Conservation (phyloP, 2,113 vertebrate genomes). For the Marmota flaviventris region DNA sequence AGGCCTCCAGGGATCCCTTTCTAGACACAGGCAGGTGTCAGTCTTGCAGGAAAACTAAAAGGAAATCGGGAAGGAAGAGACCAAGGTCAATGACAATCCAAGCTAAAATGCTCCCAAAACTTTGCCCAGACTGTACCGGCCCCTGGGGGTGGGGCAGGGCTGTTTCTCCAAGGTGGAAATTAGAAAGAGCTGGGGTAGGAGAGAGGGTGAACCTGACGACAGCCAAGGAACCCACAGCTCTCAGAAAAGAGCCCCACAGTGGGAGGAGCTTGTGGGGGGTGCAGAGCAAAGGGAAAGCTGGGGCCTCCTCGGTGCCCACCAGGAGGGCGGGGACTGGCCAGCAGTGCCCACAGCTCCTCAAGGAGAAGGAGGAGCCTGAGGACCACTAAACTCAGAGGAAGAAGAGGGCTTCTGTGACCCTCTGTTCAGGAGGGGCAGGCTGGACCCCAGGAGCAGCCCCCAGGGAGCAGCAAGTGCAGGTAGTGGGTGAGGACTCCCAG, state of each 20-base stretch:
- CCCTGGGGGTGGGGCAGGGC: background rate
- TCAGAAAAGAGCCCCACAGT: too few species aligned
- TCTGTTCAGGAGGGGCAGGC: too few species aligned
- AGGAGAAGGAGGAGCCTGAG: background rate
- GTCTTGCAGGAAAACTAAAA: background rate
- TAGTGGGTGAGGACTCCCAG: accelerated
- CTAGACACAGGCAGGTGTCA: background rate
- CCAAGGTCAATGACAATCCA: accelerated
- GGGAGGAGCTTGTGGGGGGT: too few species aligned
- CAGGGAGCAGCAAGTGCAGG: background rate
- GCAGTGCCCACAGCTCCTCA: background rate
- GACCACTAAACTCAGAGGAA: too few species aligned
- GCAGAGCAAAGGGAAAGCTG: background rate
- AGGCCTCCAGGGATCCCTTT: background rate
- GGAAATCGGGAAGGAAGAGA: background rate
- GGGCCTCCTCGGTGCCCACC: background rate
- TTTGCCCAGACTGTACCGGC: background rate
- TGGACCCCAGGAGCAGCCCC: background rate
- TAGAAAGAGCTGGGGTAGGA: background rate
- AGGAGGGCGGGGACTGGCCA: accelerated
- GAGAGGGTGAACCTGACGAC: accelerated
- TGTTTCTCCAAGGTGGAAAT: accelerated
- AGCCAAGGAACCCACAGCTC: background rate
- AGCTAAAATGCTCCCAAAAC: background rate
- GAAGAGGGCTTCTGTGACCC: background rate